Evolutionary conservation across 1,140 invertebrate genomes (phyloP), one percentile per base, ranked within the genome.

Genomic region (Muscidifurax raptorellus): DNA sequence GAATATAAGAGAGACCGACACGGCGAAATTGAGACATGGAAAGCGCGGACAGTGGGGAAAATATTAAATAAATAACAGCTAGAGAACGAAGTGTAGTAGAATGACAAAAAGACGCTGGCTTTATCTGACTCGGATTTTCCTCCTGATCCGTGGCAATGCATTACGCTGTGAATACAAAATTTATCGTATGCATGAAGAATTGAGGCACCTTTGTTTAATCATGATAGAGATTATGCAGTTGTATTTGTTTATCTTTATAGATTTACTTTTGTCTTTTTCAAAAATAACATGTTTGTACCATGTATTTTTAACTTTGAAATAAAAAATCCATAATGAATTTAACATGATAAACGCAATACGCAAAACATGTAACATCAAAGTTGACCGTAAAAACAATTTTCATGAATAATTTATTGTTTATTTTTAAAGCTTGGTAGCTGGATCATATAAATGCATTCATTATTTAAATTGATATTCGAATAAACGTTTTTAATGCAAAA

Each of bases 11-110:
- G 15, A 80, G 32, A 28, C 5, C 18, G 18, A n/a, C 15, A 22
- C 52, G 52, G 18, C 6, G 52, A 59, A 59, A 59, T 59, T 59
- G 52, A 59, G 52, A 59, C 32, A 74, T 18, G 32, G 75, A 15
- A 27, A 88, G 82, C 84, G 72, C 66, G 66, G 83, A 82, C 77
- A 86, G 78, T 75, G 86, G 87, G 88, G 86, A 85, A 88, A 86
- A 87, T 89, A 76, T 76, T 44, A 52, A 76, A 76, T 76, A 27
- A 36, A 74, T 28, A 74, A 74, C 52, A n/a, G n/a, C n/a, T n/a
- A n/a, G 52, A 59, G 28, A 28, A 27, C 25, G 28, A 28, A 30
- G 27, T 71, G 67, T 69, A 10, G 28, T 30, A 27, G 27, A 7
- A 69, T 69, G 9, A 18, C 25, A 69, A 30, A 71, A 15, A 71